These are phyloP conservation scores for Deroplatys truncata DNA, from an alignment of 2,888 invertebrate species.

Conservation along the genomic window DNA sequence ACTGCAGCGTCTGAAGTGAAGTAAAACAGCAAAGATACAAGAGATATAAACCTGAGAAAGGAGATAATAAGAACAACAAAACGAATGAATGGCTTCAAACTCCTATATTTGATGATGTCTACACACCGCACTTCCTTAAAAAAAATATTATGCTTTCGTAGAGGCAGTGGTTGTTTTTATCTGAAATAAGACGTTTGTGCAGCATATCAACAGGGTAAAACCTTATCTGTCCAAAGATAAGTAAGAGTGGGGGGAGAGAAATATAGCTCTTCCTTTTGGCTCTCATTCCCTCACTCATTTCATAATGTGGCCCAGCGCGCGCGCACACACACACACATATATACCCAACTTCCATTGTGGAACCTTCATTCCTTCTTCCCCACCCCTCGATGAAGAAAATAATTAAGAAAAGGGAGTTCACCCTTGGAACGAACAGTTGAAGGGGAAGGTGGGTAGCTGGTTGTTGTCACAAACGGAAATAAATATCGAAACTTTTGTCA, in stretches of 20 bases:
- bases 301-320: background rate
- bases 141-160: background rate
- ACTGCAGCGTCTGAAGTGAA: no score
- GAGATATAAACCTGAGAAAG: no score
- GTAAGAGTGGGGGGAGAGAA: background rate
- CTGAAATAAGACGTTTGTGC: background rate
- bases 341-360: background rate
- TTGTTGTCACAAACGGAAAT: constrained; percentile 8
- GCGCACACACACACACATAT: background rate
- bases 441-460: background rate
- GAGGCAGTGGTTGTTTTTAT: background rate
- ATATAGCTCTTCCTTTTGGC: background rate
- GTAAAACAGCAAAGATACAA: no score
- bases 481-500: constrained; percentile 32
- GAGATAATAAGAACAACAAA: no score
- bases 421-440: background rate
- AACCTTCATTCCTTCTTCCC: background rate
- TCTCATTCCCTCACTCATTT: background rate
- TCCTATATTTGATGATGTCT: no score
- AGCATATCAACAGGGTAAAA: background rate
- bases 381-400: background rate
- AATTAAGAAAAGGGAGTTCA: background rate
- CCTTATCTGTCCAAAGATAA: background rate
- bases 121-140: no score
- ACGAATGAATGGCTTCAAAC: no score